Evolutionary conservation across 1,140 invertebrate genomes (phyloP), one percentile per base, ranked within the genome.

Genomic region (Drosophila sturtevanti): DNA sequence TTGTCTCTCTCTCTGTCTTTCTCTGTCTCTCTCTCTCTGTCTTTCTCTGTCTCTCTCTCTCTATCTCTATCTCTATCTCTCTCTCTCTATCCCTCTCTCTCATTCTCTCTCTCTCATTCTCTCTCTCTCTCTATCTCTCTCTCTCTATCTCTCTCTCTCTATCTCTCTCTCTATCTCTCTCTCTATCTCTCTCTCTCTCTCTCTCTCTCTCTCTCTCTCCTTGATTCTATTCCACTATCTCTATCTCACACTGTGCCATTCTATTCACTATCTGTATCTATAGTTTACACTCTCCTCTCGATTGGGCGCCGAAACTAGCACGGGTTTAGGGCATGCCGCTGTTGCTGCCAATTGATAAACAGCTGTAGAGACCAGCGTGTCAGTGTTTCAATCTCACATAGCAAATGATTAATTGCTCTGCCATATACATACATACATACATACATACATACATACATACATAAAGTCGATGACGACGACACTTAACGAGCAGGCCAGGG

Each of bases 281-380:
- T 56, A 34, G 31, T 56, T 56, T 27, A 34, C 54, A 56, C 11
- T 48, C 41, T 48, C 9, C 41, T 21, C 41, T 48, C 41, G 41
- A 48, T 48, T 18, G 41, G 41, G 41, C 41, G 41, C 9, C 41
- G 18, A 48, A 54, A 48, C 24, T 34, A 24, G 12, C 65, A 68
- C 41, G 65, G 56, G 22, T 1, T 35, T 27, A 16, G 55, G 64
- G 64, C 64, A 44, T 67, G 11, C 44, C 55, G 58, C n/a, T 11
- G 55, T n/a, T 14, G 55, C 24, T 27, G 24, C 54, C 24, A 21
- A 35, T 68, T 21, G 59, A 34, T 63, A 68, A 68, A 68, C 34
- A 62, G 58, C 21, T 31, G 34, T 52, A 56, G 54, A 34, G 14
- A 56, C 54, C 54, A 55, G 52, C 22, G n/a, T 14, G 52, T 27